Conservation (phyloP, 1,140 invertebrate species). For the Chironomus striatipennis region DNA sequence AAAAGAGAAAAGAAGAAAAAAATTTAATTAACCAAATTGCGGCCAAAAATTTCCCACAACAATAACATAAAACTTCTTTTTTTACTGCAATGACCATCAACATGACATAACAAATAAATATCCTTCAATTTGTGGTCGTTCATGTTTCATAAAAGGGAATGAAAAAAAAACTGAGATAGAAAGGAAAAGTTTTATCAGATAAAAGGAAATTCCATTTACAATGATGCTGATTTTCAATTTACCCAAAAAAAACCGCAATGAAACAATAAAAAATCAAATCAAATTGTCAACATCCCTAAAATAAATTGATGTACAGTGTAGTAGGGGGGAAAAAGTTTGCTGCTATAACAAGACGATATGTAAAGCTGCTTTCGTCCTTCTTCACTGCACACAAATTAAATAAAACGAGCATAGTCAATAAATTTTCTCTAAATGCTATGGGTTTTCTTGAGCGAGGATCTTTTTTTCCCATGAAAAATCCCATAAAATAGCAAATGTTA, state of each 20-base stretch:
- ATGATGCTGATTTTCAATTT: conserved; percentile 23
- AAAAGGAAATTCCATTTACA: conserved; percentile 5
- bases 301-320: conserved; percentile 9
- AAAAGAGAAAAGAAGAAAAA: neutral
- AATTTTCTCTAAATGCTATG: conserved; percentile 2
- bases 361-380: neutral
- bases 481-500: neutral
- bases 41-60: neutral
- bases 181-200: neutral
- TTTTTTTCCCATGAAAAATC: neutral
- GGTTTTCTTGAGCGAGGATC: neutral
- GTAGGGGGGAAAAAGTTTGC: neutral
- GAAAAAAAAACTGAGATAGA: no score
- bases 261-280: conserved; percentile 23
- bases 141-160: neutral
- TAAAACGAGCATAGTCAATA: conserved; percentile 17
- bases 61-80: neutral
- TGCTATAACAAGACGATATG: no score
- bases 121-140: neutral
- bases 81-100: neutral
- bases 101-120: neutral
- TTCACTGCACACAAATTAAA: neutral
- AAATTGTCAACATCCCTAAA: conserved; percentile 22
- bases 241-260: conserved; percentile 10
- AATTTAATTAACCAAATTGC: conserved; percentile 4